Base-by-base conservation (phyloP, 2,797 vertebrate species). In the Chrysocyon brachyurus region DNA sequence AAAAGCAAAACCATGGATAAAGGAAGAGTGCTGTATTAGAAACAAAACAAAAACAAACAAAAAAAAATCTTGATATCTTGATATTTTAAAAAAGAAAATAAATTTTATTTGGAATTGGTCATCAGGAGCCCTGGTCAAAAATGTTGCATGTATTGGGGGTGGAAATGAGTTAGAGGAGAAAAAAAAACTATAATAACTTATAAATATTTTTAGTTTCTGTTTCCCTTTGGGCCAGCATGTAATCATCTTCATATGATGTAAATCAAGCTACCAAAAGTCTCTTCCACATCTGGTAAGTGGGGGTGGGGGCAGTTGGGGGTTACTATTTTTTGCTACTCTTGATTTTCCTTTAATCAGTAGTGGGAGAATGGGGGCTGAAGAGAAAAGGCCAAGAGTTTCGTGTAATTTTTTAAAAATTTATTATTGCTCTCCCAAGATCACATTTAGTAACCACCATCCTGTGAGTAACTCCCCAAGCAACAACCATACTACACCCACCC, bases 381-480 rank as follows among this genome's bases (percentile, higher is more conserved):
- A 93, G 97, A 83, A 96, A 95, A 97, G 95, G 83, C 79, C 73
- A 89, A 89, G 87, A 85, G 75, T 96, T 95, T 87, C 91, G 72
- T 36, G 70, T 92, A 84, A 57, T 87, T 86, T 95, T 90, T 68
- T 7, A 46, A 56, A 95, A 46, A 89, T 97, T 87, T 96, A 90
- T 94, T 84, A 72, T 82, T 87, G 70, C 70, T 98, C 61, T 70
- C 56, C 52, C 72, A 59, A 46, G 24, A 33, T 73, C 72, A 85
- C 81, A 82, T 97, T 97, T 97, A 97, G 96, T 85, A 95, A 92
- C 95, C 95, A 88, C 93, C 94, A 82, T 87, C 85, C 33, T 40
- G 94, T 98, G 96, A 97, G 97, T 95, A 94, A 97, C 57, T 96
- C 46, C 91, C 49, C 56, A 95, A 90, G 88, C 87, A 86, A 40